phyloP scores from a whole-genome alignment of 2,113 vertebrate species.

The Pachycephala philippinensis region DNA sequence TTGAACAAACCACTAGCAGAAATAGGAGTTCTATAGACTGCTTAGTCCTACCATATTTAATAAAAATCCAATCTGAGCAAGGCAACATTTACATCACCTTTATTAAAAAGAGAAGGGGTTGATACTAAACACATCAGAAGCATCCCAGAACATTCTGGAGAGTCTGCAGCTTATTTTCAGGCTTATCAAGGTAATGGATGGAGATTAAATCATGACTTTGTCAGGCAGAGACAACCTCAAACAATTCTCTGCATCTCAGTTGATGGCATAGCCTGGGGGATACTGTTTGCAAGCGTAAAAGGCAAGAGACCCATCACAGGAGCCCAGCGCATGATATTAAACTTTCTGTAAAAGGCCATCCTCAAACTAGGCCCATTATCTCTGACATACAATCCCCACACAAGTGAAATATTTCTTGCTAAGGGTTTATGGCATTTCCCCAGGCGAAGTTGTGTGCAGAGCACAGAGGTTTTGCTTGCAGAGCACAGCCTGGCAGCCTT shows the following conservation, averaged over 20 bases:
- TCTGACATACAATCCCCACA: constrained; percentile 22
- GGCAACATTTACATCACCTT: neutral
- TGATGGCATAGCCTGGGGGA: constrained; percentile 18
- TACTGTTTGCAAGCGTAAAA: constrained; percentile 7
- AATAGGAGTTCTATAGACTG: neutral
- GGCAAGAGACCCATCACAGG: neutral
- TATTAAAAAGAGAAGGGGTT: neutral
- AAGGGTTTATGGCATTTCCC: constrained; percentile 36
- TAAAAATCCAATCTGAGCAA: neutral
- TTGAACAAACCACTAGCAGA: neutral
- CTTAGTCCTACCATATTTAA: neutral
- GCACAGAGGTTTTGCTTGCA: neutral
- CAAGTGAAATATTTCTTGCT: constrained; percentile 50
- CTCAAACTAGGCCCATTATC: constrained; percentile 33
- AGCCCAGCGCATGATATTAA: constrained; percentile 4
- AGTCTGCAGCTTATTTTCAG: neutral
- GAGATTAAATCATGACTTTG: neutral
- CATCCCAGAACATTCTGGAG: neutral
- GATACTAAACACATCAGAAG: neutral
- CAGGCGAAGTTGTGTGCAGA: neutral
- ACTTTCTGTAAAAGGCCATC: constrained; percentile 58
- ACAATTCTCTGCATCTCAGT: neutral
- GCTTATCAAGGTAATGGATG: neutral
- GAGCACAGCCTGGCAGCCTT: neutral
- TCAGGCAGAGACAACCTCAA: neutral